Base-by-base conservation (phyloP, 1,140 invertebrate species). In the Temnothorax curvispinosus region DNA sequence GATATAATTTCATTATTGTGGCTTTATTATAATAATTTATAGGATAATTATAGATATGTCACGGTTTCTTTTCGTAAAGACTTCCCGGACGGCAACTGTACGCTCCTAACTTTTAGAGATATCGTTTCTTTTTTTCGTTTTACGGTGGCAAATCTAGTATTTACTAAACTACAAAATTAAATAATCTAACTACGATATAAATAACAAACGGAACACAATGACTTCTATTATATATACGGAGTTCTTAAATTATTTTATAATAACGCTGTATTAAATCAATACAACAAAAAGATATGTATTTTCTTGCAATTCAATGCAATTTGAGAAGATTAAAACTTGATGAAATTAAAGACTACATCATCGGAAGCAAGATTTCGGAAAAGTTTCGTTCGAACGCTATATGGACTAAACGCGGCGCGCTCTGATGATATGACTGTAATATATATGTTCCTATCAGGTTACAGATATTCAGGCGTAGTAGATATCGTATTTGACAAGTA, bases 21-120 rank as follows among this genome's bases (percentile, higher is more conserved):
- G 18, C 27, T 21, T 64, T 54, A 35, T 77, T 50, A 77, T 64
- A 58, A 72, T 82, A 44, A 18, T 44, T 85, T 85, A 35, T 52
- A 85, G 81, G 47, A 78, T 35, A 54, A 41, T 41, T 82, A 74
- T 82, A 58, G 80, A 84, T 84, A 75, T 84, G 80, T 84, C 41
- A n/a, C 69, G 21, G 52, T 81, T 81, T 54, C 60, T 78, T 58
- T 71, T 71, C 50, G 35, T 71, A 44, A 44, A 56, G 35, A 81
- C 21, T 47, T 71, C 65, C 64, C 64, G 80, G 80, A 84, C 80
- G 80, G 69, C 54, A 84, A 84, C 56, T 72, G 80, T 82, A 56
- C 21, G 54, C n/a, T 84, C n/a, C 38, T 64, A 78, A 77, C 21
- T 74, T 47, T 54, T 41, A 72, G 3, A 82, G 27, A 50, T 21